Conservation (phyloP, 1,140 invertebrate species). For the Melipona quadrifasciata region DNA sequence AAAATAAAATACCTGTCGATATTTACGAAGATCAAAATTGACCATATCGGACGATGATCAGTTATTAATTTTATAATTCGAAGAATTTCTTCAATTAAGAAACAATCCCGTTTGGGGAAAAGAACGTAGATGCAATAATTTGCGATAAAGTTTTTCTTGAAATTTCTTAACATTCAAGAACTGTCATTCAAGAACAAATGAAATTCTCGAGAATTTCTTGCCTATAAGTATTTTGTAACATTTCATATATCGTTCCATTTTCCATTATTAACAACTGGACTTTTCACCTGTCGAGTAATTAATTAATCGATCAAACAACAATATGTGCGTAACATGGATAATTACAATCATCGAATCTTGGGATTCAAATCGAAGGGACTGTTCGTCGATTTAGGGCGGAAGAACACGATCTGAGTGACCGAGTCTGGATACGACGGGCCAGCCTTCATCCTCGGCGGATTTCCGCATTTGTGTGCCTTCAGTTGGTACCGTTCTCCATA, state of each 20-base stretch:
- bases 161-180: not conserved
- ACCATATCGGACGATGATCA: too few relatives aligned
- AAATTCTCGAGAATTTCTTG: not conserved
- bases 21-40: too few relatives aligned
- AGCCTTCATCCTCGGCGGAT: conserved; percentile 1
- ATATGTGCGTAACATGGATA: too few relatives aligned
- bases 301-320: too few relatives aligned
- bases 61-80: too few relatives aligned
- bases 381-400: not conserved
- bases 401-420: conserved; percentile 34
- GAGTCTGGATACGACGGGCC: not conserved
- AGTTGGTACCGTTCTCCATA: conserved; percentile 54
- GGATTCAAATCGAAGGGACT: not conserved
- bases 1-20: too few relatives aligned
- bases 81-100: too few relatives aligned
- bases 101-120: too few relatives aligned
- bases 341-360: not conserved
- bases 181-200: not conserved
- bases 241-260: too few relatives aligned
- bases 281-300: not conserved
- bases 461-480: conserved; percentile 44
- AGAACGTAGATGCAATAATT: too few relatives aligned
- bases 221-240: not conserved
- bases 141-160: not conserved
- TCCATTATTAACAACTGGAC: not conserved